Conservation (phyloP, 2,888 invertebrate species). For the Neria commutata region DNA sequence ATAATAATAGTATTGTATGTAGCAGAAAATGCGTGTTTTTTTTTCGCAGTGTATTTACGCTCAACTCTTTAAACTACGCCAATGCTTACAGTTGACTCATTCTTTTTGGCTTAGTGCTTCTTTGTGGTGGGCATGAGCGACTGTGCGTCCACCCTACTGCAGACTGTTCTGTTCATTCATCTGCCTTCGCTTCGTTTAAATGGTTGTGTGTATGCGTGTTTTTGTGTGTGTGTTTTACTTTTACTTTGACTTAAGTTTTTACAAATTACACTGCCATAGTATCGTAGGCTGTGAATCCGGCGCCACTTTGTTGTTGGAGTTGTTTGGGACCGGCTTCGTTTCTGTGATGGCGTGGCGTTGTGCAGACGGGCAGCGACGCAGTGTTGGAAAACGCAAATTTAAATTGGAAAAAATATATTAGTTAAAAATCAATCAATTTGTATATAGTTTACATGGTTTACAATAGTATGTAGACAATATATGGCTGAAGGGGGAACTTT, state of each 20-base stretch:
- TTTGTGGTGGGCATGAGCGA: no score
- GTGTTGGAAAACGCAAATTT: constrained; percentile 13
- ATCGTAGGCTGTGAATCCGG: constrained; percentile 97
- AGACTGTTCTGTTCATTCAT: no score
- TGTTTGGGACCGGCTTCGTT: constrained; percentile 89
- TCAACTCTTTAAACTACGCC: no score
- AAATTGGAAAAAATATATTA: constrained; percentile 4
- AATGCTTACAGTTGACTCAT: no score
- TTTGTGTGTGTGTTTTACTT: constrained; percentile 22
- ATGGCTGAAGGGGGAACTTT: constrained; percentile 7
- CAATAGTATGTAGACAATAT: constrained; percentile 6
- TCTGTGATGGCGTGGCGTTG: constrained; percentile 67
- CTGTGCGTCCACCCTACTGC: no score
- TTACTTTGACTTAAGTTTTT: constrained; percentile 62
- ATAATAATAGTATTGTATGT: constrained; percentile 34
- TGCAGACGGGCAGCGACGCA: background rate
- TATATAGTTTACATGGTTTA: constrained; percentile 11
- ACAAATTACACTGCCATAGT: constrained; percentile 98
- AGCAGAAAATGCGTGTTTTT: constrained; percentile 30
- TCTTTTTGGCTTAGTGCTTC: constrained; percentile 28
- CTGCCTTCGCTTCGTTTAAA: no score
- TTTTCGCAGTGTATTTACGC: no score
- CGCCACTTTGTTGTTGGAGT: constrained; percentile 71
- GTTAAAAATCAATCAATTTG: constrained; percentile 7
- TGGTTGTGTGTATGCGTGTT: no score